A percentile compares a stretch with the other conserved stretches of the same genome.
phyloP scores from a whole-genome alignment of 2,113 vertebrate genomes.

The Actenoides lindsayi region DNA sequence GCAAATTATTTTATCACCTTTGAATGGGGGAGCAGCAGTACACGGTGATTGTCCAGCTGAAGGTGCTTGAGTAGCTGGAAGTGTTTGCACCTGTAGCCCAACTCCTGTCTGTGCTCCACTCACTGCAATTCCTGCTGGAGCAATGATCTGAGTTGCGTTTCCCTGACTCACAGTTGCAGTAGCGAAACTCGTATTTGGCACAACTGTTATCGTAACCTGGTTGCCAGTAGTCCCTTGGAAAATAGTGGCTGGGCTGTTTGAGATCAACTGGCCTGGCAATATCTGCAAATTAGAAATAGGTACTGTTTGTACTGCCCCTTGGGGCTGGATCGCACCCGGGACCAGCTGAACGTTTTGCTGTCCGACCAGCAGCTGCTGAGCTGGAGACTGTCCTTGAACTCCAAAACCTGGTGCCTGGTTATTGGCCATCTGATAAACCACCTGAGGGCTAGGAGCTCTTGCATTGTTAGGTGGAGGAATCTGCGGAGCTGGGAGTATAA shows the following conservation, averaged over 20 bases:
- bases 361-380: conserved; percentile 88
- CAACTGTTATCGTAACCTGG: conserved; percentile 98
- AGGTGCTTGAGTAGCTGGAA: conserved; percentile 81
- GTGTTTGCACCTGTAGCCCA: conserved; percentile 84
- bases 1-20: conserved; percentile 99
- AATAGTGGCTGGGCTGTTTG: conserved; percentile 90
- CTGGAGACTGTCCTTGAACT: conserved; percentile 83
- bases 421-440: conserved; percentile 95
- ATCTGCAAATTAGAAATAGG: conserved; percentile 91
- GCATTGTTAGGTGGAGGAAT: conserved; percentile 92
- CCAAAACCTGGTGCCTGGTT: conserved; percentile 84
- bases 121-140: conserved; percentile 82
- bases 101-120: conserved; percentile 82
- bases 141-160: conserved; percentile 82
- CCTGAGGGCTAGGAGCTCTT: conserved; percentile 89
- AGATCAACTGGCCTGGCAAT: conserved; percentile 92
- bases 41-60: conserved; percentile 83
- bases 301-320: conserved; percentile 89
- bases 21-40: conserved; percentile 86
- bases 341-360: conserved; percentile 94
- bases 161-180: conserved; percentile 92
- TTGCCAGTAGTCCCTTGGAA: conserved; percentile 92
- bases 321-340: conserved; percentile 85
- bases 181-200: conserved; percentile 96
- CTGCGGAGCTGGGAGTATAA: conserved; percentile 97